Evolutionary conservation across 1,140 invertebrate species (phyloP), one percentile per base, ranked within the genome.

Genomic region (Caenorhabditis elegans): DNA sequence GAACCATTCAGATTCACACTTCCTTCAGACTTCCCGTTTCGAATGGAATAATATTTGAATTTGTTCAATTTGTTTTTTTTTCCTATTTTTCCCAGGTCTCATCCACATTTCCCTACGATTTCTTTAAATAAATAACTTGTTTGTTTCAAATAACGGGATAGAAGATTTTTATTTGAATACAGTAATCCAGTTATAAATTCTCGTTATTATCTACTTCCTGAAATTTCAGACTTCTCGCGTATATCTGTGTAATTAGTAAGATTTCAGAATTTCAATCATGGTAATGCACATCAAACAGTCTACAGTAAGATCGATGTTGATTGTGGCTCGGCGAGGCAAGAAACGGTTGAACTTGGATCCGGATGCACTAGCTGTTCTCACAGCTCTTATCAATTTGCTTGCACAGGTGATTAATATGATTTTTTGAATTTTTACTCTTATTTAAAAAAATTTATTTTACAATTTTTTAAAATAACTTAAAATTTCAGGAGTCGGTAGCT

Each of bases 241-340:
- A n/a, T n/a, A n/a, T n/a, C n/a, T n/a, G n/a, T n/a, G n/a, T n/a
- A n/a, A n/a, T n/a, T n/a, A n/a, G n/a, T n/a, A n/a, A n/a, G n/a
- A n/a, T n/a, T n/a, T n/a, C n/a, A n/a, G n/a, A n/a, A n/a, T n/a
- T n/a, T n/a, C n/a, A n/a, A n/a, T n/a, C n/a, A n/a, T n/a, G 34
- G 22, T 34, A 43, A 70, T 70, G 60, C 60, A 70, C 10, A 70
- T 70, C 19, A 70, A 70, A 39, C 60, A 70, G n/a, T 70, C 60
- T 24, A 70, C 60, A 70, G 60, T 70, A 0, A 70, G 34, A 39
- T 70, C 60, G 8, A 70, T 70, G 34, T n/a, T 70, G 0, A 70
- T 26, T 39, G 60, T 70, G 6, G 60, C 60, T 70, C 31, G 60
- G 39, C 31, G 60, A 15, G 60, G 34, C 19, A 70, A 70, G 34